Conservation (phyloP, 2,888 invertebrate species). For the Drosophila siamana region DNA sequence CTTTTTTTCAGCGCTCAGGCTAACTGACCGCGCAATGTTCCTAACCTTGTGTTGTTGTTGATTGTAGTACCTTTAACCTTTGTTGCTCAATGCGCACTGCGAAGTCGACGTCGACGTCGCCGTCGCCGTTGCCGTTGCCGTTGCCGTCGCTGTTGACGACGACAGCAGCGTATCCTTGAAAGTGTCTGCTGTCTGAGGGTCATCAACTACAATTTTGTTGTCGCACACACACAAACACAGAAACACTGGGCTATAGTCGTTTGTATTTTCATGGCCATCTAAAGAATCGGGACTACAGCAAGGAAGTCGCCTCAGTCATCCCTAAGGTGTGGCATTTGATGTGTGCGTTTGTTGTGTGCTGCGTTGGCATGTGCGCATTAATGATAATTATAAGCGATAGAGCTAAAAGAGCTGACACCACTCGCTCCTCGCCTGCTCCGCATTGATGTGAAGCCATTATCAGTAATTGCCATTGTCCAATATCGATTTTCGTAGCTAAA, state of each 20-base stretch:
- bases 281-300: constrained; percentile 38
- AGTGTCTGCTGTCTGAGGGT: constrained; percentile 79
- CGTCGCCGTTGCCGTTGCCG: neutral
- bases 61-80: constrained; percentile 78
- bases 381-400: constrained; percentile 56
- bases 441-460: too few relatives aligned
- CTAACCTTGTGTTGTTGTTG: constrained; percentile 66
- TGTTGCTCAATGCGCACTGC: constrained; percentile 33
- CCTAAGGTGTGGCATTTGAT: constrained; percentile 48
- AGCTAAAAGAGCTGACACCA: constrained; percentile 10
- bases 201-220: constrained; percentile 71
- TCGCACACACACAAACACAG: constrained; percentile 23
- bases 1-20: constrained; percentile 10
- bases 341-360: constrained; percentile 8
- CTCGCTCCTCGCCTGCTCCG: neutral
- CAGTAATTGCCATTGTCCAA: constrained; percentile 73
- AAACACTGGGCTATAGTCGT: constrained; percentile 17
- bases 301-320: constrained; percentile 14
- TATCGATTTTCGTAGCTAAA: constrained; percentile 73
- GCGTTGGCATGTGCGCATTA: constrained; percentile 38
- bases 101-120: constrained; percentile 23
- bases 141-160: too few relatives aligned
- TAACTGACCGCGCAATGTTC: constrained; percentile 56
- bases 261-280: constrained; percentile 44
- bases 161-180: constrained; percentile 69